A percentile compares a stretch with the other conserved stretches of the same genome.
Evolutionary conservation across 2,888 invertebrate species (phyloP).

Genomic region (Himalopsyche tibetana): DNA sequence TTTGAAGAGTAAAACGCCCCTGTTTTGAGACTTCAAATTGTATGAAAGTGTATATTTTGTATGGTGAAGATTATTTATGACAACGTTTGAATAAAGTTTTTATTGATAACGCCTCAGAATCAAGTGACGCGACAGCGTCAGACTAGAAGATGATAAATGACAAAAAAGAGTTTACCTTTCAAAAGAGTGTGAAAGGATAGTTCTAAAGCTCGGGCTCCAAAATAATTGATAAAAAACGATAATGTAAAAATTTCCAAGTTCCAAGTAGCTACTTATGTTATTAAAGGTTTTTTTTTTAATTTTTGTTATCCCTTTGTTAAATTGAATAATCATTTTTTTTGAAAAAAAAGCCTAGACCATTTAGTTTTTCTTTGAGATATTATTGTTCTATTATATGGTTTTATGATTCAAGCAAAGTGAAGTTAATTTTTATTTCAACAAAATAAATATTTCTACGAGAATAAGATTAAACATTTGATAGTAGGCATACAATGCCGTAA

Average conservation of each 20-base stretch:
- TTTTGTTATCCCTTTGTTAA: no score
- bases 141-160: constrained; percentile 60
- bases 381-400: no score
- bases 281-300: no score
- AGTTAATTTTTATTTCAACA: no score
- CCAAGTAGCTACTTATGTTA: neutral
- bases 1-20: constrained; percentile 41
- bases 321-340: no score
- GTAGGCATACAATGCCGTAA: no score
- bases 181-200: constrained; percentile 40
- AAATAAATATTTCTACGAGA: no score
- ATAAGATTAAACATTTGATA: no score
- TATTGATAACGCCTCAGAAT: constrained; percentile 58
- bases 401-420: no score
- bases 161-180: constrained; percentile 53
- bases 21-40: constrained; percentile 41
- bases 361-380: no score
- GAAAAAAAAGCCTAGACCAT: no score
- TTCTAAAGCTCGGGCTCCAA: neutral
- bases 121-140: constrained; percentile 53
- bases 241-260: neutral
- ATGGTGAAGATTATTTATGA: constrained; percentile 60
- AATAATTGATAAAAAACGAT: constrained; percentile 31
- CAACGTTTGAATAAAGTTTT: constrained; percentile 62
- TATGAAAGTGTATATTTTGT: constrained; percentile 47